Percentiles rank a stretch among this genome's conserved stretches.
Evolutionary conservation across 1,140 invertebrate genomes (phyloP).

Genomic region (Drosophila nebulosa): DNA sequence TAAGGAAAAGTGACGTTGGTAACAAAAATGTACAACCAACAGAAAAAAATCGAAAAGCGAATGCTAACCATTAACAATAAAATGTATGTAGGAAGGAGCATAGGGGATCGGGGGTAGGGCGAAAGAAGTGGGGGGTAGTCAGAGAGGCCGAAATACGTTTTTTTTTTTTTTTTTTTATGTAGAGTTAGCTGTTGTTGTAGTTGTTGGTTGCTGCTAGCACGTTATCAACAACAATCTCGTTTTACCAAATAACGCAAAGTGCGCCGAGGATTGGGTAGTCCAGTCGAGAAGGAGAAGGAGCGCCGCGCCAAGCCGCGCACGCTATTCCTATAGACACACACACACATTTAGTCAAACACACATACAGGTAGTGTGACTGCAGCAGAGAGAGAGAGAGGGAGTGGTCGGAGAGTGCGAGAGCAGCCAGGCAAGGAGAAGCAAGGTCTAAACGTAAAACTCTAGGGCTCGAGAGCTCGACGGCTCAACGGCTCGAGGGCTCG

Average conservation of each 20-base stretch:
- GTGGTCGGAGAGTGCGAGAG: constrained; percentile 38
- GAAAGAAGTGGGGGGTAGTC: not conserved
- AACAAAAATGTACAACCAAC: constrained; percentile 61
- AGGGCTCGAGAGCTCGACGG: constrained; percentile 56
- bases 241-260: constrained; percentile 77
- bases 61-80: constrained; percentile 70
- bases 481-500: constrained; percentile 48
- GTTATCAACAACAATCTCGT: constrained; percentile 78
- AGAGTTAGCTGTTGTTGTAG: constrained; percentile 18
- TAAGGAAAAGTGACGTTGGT: constrained; percentile 36
- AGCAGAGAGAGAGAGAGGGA: constrained; percentile 39
- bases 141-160: constrained; percentile 46
- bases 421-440: constrained; percentile 10
- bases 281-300: not conserved
- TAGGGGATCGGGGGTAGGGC: not conserved
- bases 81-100: constrained; percentile 22
- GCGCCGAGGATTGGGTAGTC: constrained; percentile 32
- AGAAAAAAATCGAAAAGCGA: constrained; percentile 48
- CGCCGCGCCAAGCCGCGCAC: constrained; percentile 16
- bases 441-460: constrained; percentile 38
- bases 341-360: not conserved
- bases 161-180: constrained; percentile 69
- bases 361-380: not conserved
- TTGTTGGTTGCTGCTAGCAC: constrained; percentile 51
- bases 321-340: constrained; percentile 38